Conservation (phyloP, 1,140 invertebrate species). For the Megathymus violae region DNA sequence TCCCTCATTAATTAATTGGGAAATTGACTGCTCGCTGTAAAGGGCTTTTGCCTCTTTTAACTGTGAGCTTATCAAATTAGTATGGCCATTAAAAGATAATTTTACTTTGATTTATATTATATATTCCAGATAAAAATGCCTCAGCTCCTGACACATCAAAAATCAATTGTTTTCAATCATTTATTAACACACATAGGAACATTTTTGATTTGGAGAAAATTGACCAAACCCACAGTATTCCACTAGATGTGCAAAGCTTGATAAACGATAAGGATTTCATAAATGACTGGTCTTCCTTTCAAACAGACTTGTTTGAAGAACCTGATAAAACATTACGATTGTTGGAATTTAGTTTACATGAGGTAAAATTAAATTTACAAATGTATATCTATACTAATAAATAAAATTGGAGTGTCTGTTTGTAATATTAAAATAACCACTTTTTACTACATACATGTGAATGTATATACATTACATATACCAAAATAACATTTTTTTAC, state of each 20-base stretch:
- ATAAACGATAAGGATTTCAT: conserved; percentile 85
- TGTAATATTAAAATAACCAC: no score
- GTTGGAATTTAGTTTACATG: conserved; percentile 89
- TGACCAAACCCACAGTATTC: conserved; percentile 85
- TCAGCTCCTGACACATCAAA: conserved; percentile 74
- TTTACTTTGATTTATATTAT: conserved; percentile 22
- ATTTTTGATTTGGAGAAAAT: conserved; percentile 85
- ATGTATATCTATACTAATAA: no score
- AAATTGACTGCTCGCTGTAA: no score
- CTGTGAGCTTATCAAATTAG: no score
- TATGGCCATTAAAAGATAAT: no score
- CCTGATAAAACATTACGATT: conserved; percentile 87
- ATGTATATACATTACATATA: no score
- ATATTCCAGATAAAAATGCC: conserved; percentile 81
- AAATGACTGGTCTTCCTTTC: conserved; percentile 86
- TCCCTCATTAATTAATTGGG: no score
- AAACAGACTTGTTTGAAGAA: conserved; percentile 86
- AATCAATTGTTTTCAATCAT: conserved; percentile 83
- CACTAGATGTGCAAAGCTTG: conserved; percentile 87
- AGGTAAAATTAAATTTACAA: conserved; percentile 74
- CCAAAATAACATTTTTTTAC: no score
- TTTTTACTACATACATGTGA: no score
- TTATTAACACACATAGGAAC: conserved; percentile 83
- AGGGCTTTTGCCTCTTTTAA: no score
- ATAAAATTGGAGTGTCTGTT: no score